Conservation (phyloP, 2,113 vertebrate genomes). For the Calidris pygmaea region DNA sequence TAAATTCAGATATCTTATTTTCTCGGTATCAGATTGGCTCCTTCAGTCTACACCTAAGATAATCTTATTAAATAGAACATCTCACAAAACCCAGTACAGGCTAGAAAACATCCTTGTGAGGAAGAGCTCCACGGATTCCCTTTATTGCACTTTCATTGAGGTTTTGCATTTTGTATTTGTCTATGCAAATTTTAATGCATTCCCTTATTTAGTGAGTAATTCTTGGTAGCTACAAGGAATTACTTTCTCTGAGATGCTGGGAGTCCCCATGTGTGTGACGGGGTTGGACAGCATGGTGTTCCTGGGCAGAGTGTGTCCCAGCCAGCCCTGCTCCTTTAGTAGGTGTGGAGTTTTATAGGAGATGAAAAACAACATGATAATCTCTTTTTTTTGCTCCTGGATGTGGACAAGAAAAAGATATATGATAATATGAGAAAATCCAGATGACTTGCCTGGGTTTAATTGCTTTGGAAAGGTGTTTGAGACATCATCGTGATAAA, state of each 20-base stretch:
- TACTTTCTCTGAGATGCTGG: background rate
- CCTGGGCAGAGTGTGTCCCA: background rate
- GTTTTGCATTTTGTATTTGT: background rate
- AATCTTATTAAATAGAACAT: background rate
- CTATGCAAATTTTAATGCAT: background rate
- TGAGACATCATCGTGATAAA: background rate
- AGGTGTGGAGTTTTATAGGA: background rate
- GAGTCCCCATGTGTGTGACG: no score
- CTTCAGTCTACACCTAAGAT: background rate
- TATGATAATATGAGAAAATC: background rate
- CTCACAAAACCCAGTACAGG: background rate
- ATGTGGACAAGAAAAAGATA: background rate
- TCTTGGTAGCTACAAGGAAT: background rate
- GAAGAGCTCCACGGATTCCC: background rate
- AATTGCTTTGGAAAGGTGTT: background rate
- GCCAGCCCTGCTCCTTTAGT: background rate
- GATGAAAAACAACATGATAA: background rate
- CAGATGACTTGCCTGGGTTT: background rate
- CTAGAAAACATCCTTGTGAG: background rate
- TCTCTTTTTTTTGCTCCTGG: background rate
- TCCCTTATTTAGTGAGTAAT: background rate
- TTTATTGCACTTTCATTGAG: background rate
- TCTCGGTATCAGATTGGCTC: background rate
- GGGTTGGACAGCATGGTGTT: background rate
- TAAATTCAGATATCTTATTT: background rate